A percentile compares a stretch with the other conserved stretches of the same genome.
Evolutionary conservation across 2,888 invertebrate species (phyloP).

Genomic region (Drosophila suboccidentalis): DNA sequence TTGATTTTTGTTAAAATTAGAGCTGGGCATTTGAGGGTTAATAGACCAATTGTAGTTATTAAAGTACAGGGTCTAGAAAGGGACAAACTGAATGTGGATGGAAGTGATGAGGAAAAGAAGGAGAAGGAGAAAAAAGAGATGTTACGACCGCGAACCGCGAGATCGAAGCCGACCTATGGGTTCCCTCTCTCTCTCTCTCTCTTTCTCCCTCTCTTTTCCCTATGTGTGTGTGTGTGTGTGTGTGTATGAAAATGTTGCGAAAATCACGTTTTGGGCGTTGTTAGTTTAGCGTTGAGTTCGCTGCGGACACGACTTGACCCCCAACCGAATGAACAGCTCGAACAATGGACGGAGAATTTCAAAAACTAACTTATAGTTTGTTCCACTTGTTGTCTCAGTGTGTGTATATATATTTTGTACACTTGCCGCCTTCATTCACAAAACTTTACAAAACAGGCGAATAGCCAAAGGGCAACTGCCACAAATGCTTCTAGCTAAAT

Average conservation of each 20-base stretch:
- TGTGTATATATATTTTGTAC: slow-evolving; percentile 28
- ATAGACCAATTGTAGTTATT: background rate
- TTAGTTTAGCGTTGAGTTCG: slow-evolving; percentile 66
- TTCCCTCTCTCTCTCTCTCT: slow-evolving; percentile 3
- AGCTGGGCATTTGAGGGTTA: too few species aligned
- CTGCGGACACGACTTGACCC: slow-evolving; percentile 55
- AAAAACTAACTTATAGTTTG: slow-evolving; percentile 75
- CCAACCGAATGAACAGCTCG: slow-evolving; percentile 47
- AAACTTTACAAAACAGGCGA: slow-evolving; percentile 53
- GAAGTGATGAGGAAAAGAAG: background rate
- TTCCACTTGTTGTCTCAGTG: slow-evolving; percentile 58
- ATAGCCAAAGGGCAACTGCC: slow-evolving; percentile 37
- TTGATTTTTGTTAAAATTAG: too few species aligned
- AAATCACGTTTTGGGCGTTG: slow-evolving; percentile 78
- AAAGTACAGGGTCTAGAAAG: background rate
- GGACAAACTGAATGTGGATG: background rate
- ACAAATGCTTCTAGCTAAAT: slow-evolving; percentile 17
- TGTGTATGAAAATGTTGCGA: slow-evolving; percentile 65
- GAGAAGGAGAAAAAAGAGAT: background rate
- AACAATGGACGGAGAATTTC: slow-evolving; percentile 46
- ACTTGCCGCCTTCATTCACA: slow-evolving; percentile 41
- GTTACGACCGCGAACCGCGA: slow-evolving; percentile 25
- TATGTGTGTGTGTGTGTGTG: background rate
- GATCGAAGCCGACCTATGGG: slow-evolving; percentile 55
- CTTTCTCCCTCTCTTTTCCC: background rate